These are phyloP conservation scores for Hycleus cichorii DNA, from an alignment of 1,140 invertebrate genomes.

Conservation along the genomic window DNA sequence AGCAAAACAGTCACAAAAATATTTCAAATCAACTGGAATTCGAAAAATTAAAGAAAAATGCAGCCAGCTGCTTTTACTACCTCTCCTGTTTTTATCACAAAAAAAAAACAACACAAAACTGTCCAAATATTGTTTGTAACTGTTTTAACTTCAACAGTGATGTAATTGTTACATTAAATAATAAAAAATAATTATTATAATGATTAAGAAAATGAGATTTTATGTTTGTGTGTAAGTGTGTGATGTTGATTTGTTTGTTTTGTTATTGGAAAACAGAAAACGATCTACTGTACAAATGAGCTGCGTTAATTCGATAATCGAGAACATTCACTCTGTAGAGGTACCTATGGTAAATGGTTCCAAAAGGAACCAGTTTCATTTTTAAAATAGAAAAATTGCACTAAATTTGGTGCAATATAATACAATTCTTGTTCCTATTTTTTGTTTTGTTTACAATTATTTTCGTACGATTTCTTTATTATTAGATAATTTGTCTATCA, in stretches of 20 bases:
- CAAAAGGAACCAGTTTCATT: constrained; percentile 33
- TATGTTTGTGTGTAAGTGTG: constrained; percentile 16
- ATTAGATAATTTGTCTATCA: too few relatives aligned
- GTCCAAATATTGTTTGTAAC: too few relatives aligned
- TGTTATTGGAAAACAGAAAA: not conserved
- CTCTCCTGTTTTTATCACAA: too few relatives aligned
- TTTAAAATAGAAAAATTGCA: constrained; percentile 33
- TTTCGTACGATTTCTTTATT: not conserved
- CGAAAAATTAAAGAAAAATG: too few relatives aligned
- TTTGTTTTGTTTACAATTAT: not conserved
- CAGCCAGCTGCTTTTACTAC: too few relatives aligned
- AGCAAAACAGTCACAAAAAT: too few relatives aligned
- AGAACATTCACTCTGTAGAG: constrained; percentile 37
- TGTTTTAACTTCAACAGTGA: too few relatives aligned
- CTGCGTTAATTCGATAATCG: constrained; percentile 31
- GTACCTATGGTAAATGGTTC: constrained; percentile 39
- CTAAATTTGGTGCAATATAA: constrained; percentile 27
- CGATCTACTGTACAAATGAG: constrained; percentile 36
- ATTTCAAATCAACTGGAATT: too few relatives aligned
- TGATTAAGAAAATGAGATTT: not conserved
- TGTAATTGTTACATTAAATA: too few relatives aligned
- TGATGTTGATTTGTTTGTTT: constrained; percentile 18
- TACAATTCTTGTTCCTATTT: not conserved
- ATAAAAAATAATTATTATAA: too few relatives aligned
- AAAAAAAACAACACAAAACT: too few relatives aligned